These are phyloP conservation scores for Tenodera sinensis DNA, from an alignment of 2,888 invertebrate genomes.

Conservation along the genomic window DNA sequence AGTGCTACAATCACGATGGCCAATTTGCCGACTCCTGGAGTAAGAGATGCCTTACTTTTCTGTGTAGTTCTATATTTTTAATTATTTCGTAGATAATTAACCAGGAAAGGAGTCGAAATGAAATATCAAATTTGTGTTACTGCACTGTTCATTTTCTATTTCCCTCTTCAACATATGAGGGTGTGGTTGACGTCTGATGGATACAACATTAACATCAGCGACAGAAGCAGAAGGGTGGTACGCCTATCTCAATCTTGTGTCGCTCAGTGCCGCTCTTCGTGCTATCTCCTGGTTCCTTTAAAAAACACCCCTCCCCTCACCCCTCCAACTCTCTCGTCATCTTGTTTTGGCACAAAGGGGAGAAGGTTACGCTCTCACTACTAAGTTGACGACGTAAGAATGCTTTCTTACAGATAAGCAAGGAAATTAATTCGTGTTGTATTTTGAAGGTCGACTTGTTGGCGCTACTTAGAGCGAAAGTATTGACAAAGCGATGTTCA, in stretches of 20 bases:
- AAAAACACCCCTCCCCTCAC: background rate
- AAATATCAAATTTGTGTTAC: no score
- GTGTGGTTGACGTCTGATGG: conserved; percentile 16
- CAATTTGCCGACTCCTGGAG: no score
- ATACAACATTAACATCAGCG: conserved; percentile 22
- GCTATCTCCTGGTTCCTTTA: background rate
- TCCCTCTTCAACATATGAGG: background rate
- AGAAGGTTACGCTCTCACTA: background rate
- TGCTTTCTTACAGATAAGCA: background rate
- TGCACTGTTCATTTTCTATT: background rate
- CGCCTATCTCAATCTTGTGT: background rate
- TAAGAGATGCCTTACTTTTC: no score
- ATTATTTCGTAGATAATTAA: no score
- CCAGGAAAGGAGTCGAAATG: no score
- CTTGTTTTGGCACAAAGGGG: background rate
- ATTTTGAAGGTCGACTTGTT: background rate
- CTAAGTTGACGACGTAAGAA: background rate
- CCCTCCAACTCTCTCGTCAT: background rate
- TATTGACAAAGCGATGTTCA: background rate
- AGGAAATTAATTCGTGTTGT: background rate
- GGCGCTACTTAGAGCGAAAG: background rate
- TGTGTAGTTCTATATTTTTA: no score
- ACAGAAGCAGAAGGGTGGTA: conserved; percentile 7
- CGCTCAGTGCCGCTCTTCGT: background rate
- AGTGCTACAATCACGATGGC: no score